Percentiles rank a stretch among this genome's conserved stretches.
Evolutionary conservation across 2,888 invertebrate genomes (phyloP).

Genomic region (Platycheirus rosarum): DNA sequence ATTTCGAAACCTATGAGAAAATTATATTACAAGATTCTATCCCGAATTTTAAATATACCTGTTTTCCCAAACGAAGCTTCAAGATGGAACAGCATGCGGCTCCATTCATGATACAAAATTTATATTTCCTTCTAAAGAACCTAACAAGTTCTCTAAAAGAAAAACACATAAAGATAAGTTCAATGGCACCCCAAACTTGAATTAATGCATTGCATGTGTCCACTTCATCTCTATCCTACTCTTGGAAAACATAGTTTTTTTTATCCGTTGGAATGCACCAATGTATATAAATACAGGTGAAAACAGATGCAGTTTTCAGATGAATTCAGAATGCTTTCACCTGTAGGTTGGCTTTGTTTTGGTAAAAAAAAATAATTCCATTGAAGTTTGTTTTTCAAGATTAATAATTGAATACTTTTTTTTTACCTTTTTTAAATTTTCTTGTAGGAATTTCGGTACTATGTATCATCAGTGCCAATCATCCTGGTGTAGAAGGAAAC

Average conservation of each 20-base stretch:
- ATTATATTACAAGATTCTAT: neutral
- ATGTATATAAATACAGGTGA: slow-evolving; percentile 55
- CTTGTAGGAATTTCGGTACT: slow-evolving; percentile 39
- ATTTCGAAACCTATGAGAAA: neutral
- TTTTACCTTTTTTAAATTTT: neutral
- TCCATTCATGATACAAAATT: neutral
- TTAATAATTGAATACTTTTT: too few species aligned
- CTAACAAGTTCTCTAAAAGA: neutral
- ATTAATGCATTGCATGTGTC: slow-evolving; percentile 4
- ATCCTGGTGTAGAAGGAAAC: slow-evolving; percentile 12
- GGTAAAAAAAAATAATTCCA: slow-evolving; percentile 42
- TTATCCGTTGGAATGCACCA: slow-evolving; percentile 29
- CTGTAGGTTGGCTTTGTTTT: slow-evolving; percentile 62
- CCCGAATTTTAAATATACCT: neutral
- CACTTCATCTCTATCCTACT: neutral
- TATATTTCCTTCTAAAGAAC: neutral
- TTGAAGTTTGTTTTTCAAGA: neutral
- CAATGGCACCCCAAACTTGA: slow-evolving; percentile 13
- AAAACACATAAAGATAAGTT: slow-evolving; percentile 3
- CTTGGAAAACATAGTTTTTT: neutral
- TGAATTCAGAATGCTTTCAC: slow-evolving; percentile 63
- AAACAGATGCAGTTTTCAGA: slow-evolving; percentile 37
- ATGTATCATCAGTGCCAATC: slow-evolving; percentile 29
- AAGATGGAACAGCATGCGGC: slow-evolving; percentile 8
- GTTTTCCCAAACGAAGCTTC: neutral